A percentile compares a stretch with the other conserved stretches of the same genome.
phyloP scores from a whole-genome alignment of 2,113 vertebrate species.

The Cebus imitator region DNA sequence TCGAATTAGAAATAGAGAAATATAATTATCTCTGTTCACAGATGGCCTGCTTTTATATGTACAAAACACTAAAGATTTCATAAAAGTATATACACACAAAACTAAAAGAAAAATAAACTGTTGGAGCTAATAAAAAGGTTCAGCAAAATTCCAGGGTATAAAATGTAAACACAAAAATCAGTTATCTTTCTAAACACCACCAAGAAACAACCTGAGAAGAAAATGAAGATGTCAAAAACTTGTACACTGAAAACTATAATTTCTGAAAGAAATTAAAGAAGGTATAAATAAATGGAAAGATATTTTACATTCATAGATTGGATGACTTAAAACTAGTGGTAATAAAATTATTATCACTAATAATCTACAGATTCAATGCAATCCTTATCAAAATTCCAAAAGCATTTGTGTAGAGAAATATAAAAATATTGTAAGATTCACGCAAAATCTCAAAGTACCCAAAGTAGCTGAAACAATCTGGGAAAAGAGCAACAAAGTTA shows the following conservation, averaged over 20 bases:
- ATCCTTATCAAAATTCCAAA: background rate
- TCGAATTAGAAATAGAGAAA: background rate
- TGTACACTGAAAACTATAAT: background rate
- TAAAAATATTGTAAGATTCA: background rate
- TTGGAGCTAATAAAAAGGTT: background rate
- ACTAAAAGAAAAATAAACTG: background rate
- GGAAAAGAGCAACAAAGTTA: background rate
- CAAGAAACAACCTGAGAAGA: background rate
- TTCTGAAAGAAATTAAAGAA: background rate
- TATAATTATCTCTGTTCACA: background rate
- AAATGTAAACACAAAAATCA: background rate
- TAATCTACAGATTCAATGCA: background rate
- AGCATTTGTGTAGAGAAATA: background rate
- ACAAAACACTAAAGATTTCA: background rate
- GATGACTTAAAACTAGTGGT: background rate
- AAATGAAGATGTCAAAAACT: background rate
- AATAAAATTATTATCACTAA: background rate
- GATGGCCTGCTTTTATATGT: background rate
- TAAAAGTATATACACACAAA: background rate
- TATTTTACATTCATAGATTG: background rate
- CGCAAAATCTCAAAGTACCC: background rate
- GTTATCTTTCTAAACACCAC: background rate
- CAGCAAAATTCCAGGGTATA: background rate
- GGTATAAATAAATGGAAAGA: background rate
- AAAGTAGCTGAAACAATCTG: background rate